Percentiles rank a stretch among this genome's conserved stretches.
These are phyloP conservation scores for Pogonognathellus flavescens DNA, from an alignment of 1,140 invertebrate genomes.

Conservation along the genomic window DNA sequence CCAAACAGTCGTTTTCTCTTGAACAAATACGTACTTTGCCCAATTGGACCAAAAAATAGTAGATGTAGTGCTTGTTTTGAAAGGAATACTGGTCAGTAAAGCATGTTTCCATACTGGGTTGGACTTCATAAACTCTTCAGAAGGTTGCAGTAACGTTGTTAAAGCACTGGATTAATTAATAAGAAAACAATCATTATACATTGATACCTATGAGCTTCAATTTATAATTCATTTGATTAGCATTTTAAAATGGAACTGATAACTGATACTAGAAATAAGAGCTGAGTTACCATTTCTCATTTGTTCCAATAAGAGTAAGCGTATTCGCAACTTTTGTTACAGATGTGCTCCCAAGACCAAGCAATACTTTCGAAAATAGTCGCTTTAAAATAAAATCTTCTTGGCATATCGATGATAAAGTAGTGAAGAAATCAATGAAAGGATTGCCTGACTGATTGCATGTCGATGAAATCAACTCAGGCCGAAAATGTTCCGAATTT, in stretches of 20 bases:
- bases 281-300: neutral
- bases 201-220: neutral
- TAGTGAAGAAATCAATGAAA: constrained; percentile 53
- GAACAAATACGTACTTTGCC: constrained; percentile 44
- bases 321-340: constrained; percentile 54
- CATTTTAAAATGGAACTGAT: too few relatives aligned
- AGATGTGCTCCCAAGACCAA: constrained; percentile 29
- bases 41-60: constrained; percentile 54
- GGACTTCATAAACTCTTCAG: constrained; percentile 47
- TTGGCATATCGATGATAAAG: neutral
- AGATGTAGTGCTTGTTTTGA: constrained; percentile 49
- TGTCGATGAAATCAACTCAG: neutral
- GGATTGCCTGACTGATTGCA: neutral
- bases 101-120: constrained; percentile 57
- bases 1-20: neutral
- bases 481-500: constrained; percentile 58
- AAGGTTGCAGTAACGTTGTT: constrained; percentile 41
- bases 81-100: constrained; percentile 47
- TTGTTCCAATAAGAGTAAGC: constrained; percentile 38
- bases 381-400: constrained; percentile 57
- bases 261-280: too few relatives aligned
- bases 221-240: too few relatives aligned
- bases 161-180: constrained; percentile 20
- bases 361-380: constrained; percentile 52
- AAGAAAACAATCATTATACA: neutral